Evolutionary conservation across 2,888 invertebrate species (phyloP), one percentile per base, ranked within the genome.

Genomic region (Psylliodes chrysocephalus): DNA sequence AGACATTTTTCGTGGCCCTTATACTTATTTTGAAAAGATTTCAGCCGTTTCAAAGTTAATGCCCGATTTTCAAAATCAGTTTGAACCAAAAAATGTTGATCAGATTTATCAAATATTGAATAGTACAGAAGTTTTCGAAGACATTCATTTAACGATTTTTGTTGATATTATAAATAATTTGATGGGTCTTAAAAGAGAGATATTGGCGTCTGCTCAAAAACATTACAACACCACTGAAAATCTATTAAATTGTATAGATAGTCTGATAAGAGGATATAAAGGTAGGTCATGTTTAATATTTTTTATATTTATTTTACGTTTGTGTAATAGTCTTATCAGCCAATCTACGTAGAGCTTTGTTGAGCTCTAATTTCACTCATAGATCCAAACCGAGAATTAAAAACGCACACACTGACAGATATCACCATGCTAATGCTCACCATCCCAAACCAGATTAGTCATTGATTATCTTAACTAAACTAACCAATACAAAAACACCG

Each of bases 91-190:
- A 1, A 51, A 74, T 52, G 67, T 76, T 25, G 70, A 66, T 63
- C 67, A 28, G 67, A 46, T 75, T 30, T 70, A 73, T 10, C 33
- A 68, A 44, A 74, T 75, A 44, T 64, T 75, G 5, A 28, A 53
- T 12, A 15, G 22, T 6, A 35, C 47, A 10, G 22, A 47, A 49
- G 40, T 47, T 2, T 14, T 6, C 6, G 44, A 46, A 8, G 44
- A 60, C 1, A 82, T 84, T 63, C 82, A 66, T 38, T 35, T 70
- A 40, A 6, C 17, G 30, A 12, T 47, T 2, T 44, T 84, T 42
- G 84, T 85, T 3, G 83, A 82, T 79, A 82, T 83, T 12, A 82
- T 86, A 77, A 86, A 87, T 74, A 84, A 84, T 76, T 40, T 76
- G 2, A 71, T 73, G 59, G 56, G 65, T 54, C 53, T 71, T 46